Evolutionary conservation across 2,113 vertebrate genomes (phyloP).

Genomic region (Gymnorhina tibicen): DNA sequence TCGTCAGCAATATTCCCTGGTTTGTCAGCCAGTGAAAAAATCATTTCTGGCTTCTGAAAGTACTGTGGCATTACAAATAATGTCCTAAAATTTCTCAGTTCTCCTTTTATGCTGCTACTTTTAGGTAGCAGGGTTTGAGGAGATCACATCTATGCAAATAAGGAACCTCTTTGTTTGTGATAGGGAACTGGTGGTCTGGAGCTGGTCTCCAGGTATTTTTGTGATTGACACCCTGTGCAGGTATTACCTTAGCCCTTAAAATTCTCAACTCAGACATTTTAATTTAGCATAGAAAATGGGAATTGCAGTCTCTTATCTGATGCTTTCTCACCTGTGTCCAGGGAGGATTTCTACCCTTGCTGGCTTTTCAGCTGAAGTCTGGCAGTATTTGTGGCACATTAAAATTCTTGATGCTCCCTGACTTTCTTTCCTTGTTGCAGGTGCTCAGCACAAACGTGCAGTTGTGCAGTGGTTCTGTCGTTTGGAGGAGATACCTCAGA

Average conservation of each 20-base stretch:
- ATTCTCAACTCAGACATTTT: neutral
- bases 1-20: neutral
- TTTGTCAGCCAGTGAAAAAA: neutral
- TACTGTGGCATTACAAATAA: neutral
- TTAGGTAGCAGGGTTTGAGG: neutral
- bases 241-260: neutral
- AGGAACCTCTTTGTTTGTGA: neutral
- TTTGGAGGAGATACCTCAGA: conserved; percentile 78
- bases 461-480: conserved; percentile 87
- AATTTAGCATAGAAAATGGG: neutral
- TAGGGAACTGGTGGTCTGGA: neutral
- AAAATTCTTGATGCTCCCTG: neutral
- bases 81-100: neutral
- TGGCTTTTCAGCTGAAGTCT: neutral
- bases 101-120: neutral
- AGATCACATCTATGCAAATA: neutral
- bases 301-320: neutral
- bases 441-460: conserved; percentile 74
- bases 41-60: neutral
- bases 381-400: neutral
- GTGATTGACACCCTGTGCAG: neutral
- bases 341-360: neutral
- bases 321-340: neutral
- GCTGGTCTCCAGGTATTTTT: neutral
- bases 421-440: conserved; percentile 35